Base-by-base conservation (phyloP, 2,113 vertebrate species). In the Ancistrus triradiatus region DNA sequence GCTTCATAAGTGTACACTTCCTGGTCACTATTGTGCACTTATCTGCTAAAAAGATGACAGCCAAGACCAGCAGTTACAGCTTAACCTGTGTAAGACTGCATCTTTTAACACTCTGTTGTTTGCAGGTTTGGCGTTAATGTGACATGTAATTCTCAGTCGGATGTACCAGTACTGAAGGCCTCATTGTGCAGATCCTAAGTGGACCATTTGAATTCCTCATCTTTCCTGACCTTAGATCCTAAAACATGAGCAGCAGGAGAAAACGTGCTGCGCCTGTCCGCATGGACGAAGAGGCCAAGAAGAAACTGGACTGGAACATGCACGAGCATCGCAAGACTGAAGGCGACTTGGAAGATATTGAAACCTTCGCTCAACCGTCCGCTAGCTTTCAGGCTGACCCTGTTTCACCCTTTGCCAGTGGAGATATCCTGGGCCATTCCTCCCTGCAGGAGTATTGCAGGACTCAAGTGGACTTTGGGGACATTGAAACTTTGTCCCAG, bases 271-370 rank as follows among this genome's bases (percentile, higher is more conserved):
- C 89, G 48, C 96, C 95, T 0, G 87, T 91, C 61, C 92, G 81
- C 80, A 73, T 96, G 49, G 90, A 93, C 33, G 92, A 97, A 35
- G 91, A 91, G 6, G 87, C 84, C 51, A 95, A 92, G 75, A 91
- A 85, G 70, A 84, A 74, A 63, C 81, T 97, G 15, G 80, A 87
- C 50, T 99, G 96, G 96, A 92, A 93, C 74, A 98, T 99, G 95
- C 79, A 91, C 4, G 93, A 98, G 40, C 91, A 97, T 66, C 78
- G 91, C 7, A 88, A 76, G 69, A 83, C 76, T 19, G 89, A 89
- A 18, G 79, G 28, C 0, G 42, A 74, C 1, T 64, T 17, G n/a
- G 66, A 67, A 17, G 83, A 80, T 1, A 72, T 77, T 0, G 46
- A 52, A 31, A 15, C 27, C n/a, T 44, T 70, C 21, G 19, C 27